Base-by-base conservation (phyloP, 1,140 invertebrate species). In the Bombus cullumanus region DNA sequence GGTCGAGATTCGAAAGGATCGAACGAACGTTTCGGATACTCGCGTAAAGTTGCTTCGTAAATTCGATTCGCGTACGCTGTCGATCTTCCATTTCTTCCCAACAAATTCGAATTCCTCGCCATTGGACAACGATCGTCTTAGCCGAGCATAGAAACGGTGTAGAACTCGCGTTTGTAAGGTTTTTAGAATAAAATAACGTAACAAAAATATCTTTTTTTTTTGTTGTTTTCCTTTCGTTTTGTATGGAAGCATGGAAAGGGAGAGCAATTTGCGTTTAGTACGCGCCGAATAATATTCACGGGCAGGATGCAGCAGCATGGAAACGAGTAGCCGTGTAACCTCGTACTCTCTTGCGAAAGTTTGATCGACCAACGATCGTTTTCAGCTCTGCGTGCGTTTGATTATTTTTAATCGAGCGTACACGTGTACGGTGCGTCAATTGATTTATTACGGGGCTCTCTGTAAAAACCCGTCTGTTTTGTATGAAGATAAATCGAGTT, bases 401-500 rank as follows among this genome's bases (percentile, higher is more conserved):
- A 89, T 89, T 89, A 89, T 89, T 89, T 89, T 89, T 80, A 89
- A 89, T 89, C 88, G 75, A 47, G 12, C 66, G 66, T 81, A 86
- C 88, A 79, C 72, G 74, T 81, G 88, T 86, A 71, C 83, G 10
- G 47, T 25, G 79, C 68, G 31, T 57, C 39, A 57, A 86, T 89
- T 86, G 84, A 89, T 85, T 89, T 89, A 89, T 89, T 88, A 88
- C 72, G 57, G 59, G 79, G 57, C 71, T 41, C 53, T 59, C 73
- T 39, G 84, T 89, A 82, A 87, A 90, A 91, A 83, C 87, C 53
- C 81, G 66, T 6, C 68, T 64, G 85, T 90, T 88, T 88, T 86
- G 81, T 83, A 64, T 89, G 80, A 85, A 86, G 84, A 87, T 91
- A 87, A 91, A 91, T 89, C 81, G 76, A 89, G 64, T 86, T 89